Evolutionary conservation across 2,113 vertebrate genomes (phyloP).

Genomic region (Eubucco bourcierii): DNA sequence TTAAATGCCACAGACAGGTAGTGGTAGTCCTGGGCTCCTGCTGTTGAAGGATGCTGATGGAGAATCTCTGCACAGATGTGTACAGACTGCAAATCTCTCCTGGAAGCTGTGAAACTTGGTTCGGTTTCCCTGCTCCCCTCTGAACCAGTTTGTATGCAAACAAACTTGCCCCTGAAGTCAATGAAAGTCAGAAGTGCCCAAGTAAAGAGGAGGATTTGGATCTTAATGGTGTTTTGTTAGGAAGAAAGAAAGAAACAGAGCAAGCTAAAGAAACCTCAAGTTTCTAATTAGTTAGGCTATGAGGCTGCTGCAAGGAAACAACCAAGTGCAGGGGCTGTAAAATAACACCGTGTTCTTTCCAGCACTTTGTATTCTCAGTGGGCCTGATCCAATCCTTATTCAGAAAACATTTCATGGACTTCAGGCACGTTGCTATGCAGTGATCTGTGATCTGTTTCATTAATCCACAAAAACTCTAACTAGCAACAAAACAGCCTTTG

Average conservation of each 20-base stretch:
- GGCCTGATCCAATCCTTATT: slow-evolving; percentile 45
- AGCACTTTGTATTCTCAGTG: slow-evolving; percentile 28
- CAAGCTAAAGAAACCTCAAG: not conserved
- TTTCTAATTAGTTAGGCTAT: slow-evolving; percentile 19
- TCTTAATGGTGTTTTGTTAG: not conserved
- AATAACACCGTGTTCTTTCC: not conserved
- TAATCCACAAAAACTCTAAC: slow-evolving; percentile 50
- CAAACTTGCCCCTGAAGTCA: not conserved
- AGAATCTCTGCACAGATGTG: not conserved
- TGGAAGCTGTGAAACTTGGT: not conserved
- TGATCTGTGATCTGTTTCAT: slow-evolving; percentile 41
- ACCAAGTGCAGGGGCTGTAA: not conserved
- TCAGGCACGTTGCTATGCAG: slow-evolving; percentile 31
- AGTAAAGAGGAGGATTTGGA: not conserved
- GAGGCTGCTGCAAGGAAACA: not conserved
- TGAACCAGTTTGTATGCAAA: not conserved
- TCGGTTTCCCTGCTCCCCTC: not conserved
- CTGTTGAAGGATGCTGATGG: not conserved
- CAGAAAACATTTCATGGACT: slow-evolving; percentile 33
- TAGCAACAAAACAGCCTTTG: not conserved
- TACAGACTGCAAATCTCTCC: not conserved
- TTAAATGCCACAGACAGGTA: not conserved
- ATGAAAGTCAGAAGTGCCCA: not conserved
- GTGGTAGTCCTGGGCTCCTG: not conserved
- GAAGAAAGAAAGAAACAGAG: slow-evolving; percentile 5